Evolutionary conservation across 2,113 vertebrate species (phyloP).

Genomic region (Menidia beryllina): DNA sequence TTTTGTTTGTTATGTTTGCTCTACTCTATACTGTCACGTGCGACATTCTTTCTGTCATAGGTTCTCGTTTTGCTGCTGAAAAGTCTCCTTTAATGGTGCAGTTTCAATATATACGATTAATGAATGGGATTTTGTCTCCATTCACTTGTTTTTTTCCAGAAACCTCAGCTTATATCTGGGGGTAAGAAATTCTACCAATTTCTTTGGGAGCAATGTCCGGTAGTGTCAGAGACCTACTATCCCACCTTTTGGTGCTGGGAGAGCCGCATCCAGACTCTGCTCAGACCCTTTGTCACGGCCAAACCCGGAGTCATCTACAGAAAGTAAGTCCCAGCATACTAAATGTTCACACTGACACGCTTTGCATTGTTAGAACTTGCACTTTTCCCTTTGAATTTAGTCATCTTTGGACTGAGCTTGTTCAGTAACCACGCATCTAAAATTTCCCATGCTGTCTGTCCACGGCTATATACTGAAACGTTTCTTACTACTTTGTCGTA

Average conservation of each 20-base stretch:
- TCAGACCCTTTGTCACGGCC: slow-evolving; percentile 95
- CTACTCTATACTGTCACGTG: too few relatives aligned
- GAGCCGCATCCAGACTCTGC: slow-evolving; percentile 92
- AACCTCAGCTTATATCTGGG: slow-evolving; percentile 93
- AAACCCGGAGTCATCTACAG: slow-evolving; percentile 92
- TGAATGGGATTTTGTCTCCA: too few relatives aligned
- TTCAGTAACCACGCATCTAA: too few relatives aligned
- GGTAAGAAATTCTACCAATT: slow-evolving; percentile 91
- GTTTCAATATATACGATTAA: too few relatives aligned
- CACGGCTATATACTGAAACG: slow-evolving; percentile 7
- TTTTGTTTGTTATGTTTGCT: not conserved
- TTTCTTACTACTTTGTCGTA: not conserved
- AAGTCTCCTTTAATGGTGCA: too few relatives aligned
- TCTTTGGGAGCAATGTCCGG: slow-evolving; percentile 91
- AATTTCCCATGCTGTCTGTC: not conserved
- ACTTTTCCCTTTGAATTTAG: too few relatives aligned
- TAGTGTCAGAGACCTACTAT: slow-evolving; percentile 97
- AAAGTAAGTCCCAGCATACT: slow-evolving; percentile 86
- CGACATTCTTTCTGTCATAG: too few relatives aligned
- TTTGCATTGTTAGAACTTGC: too few relatives aligned
- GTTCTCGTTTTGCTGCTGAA: too few relatives aligned
- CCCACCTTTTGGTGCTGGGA: slow-evolving; percentile 99
- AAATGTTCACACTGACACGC: not conserved
- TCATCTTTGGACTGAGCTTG: too few relatives aligned
- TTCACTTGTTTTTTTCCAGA: slow-evolving; percentile 81